Conservation (phyloP, 2,113 vertebrate genomes). For the Nyctibius bracteatus region DNA sequence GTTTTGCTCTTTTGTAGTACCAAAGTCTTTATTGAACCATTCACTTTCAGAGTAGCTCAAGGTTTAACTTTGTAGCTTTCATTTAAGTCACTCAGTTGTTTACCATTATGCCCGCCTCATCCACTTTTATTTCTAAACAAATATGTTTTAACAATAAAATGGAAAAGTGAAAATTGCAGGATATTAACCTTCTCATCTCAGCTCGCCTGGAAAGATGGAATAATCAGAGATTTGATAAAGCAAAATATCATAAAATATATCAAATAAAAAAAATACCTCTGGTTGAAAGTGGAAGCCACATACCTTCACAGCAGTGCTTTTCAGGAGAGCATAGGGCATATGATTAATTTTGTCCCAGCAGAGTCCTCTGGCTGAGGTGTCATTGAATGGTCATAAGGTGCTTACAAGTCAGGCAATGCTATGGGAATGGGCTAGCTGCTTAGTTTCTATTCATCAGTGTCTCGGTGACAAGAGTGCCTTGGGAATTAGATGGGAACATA, state of each 20-base stretch:
- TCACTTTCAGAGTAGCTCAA: not conserved
- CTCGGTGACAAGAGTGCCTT: not conserved
- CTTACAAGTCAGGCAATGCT: not conserved
- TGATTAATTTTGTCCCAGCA: slow-evolving; percentile 13
- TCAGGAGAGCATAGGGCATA: not conserved
- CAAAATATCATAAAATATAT: not conserved
- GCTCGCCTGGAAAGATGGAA: not conserved
- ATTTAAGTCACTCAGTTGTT: not conserved
- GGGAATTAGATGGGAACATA: not conserved
- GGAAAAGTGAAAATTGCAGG: not conserved
- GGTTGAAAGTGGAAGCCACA: not conserved
- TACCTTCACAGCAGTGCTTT: not conserved
- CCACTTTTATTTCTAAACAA: not conserved
- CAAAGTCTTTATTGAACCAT: not conserved
- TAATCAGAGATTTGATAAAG: not conserved
- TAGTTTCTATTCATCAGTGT: not conserved
- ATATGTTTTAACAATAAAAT: not conserved
- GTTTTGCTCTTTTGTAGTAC: not conserved
- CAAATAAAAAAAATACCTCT: not conserved
- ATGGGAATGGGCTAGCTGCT: not conserved
- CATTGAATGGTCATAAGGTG: not conserved
- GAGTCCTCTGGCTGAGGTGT: not conserved
- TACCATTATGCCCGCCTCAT: not conserved
- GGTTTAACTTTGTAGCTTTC: not conserved
- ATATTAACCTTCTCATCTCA: not conserved